A percentile compares a stretch with the other conserved stretches of the same genome.
Conservation (phyloP, 2,797 vertebrate species). For the Anomalospiza imberbis region DNA sequence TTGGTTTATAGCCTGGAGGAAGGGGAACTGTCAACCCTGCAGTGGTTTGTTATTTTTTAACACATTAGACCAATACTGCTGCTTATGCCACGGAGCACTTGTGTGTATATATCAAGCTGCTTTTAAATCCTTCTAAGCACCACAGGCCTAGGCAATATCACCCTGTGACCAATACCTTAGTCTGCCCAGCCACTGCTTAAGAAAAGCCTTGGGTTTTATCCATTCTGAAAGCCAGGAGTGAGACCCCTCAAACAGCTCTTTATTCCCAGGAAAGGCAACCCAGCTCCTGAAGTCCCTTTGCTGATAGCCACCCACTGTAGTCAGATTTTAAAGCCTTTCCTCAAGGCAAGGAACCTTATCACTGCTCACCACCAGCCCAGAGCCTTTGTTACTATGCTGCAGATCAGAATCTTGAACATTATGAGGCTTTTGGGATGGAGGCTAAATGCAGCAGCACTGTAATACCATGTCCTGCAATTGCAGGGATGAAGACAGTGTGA, state of each 20-base stretch:
- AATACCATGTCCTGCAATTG: background rate
- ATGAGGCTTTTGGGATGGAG: background rate
- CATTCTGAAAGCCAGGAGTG: background rate
- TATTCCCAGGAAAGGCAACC: background rate
- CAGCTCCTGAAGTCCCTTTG: background rate
- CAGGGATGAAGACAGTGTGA: background rate
- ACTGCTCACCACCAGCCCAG: background rate
- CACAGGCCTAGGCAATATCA: background rate
- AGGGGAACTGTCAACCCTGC: background rate
- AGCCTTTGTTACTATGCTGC: background rate
- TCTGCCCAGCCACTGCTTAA: background rate
- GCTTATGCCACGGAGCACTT: background rate
- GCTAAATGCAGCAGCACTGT: accelerated
- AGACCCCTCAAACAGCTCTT: background rate
- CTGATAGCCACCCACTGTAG: accelerated
- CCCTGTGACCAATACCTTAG: background rate
- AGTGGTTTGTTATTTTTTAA: background rate
- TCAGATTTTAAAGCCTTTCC: background rate
- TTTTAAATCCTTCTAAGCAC: background rate
- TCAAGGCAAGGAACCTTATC: background rate
- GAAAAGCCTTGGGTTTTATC: background rate
- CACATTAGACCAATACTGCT: background rate
- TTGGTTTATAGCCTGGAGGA: conserved; percentile 2
- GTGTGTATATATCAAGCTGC: background rate
- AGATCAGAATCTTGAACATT: background rate